Evolutionary conservation across 2,888 invertebrate species (phyloP).

Genomic region (Agapetus fuscipes): DNA sequence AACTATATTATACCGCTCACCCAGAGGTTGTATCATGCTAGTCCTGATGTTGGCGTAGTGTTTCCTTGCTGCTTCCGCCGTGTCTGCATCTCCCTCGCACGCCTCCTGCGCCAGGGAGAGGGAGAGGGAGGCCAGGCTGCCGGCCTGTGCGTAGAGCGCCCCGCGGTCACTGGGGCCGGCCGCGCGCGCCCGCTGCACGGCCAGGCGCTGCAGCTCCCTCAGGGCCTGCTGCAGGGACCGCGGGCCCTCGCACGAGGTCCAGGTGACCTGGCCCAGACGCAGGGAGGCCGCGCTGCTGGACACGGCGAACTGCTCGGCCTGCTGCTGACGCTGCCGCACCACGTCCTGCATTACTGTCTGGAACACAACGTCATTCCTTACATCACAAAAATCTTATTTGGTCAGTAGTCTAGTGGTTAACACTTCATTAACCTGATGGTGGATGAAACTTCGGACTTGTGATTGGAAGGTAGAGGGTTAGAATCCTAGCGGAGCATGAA

Average conservation of each 20-base stretch:
- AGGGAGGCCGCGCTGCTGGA: slow-evolving; percentile 22
- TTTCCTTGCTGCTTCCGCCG: slow-evolving; percentile 27
- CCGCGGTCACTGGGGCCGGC: slow-evolving; percentile 10
- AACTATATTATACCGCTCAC: too few species aligned
- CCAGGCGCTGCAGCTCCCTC: slow-evolving; percentile 30
- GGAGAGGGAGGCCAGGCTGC: slow-evolving; percentile 13
- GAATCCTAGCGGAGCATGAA: too few species aligned
- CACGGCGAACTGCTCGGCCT: slow-evolving; percentile 41
- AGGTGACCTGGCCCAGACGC: slow-evolving; percentile 57
- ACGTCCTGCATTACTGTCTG: slow-evolving; percentile 58
- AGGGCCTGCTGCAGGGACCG: slow-evolving; percentile 42
- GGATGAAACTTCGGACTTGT: too few species aligned
- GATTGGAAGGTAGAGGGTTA: too few species aligned
- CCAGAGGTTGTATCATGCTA: slow-evolving; percentile 55
- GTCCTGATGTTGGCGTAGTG: slow-evolving; percentile 58
- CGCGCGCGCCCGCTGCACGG: slow-evolving; percentile 7
- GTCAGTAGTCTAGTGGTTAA: too few species aligned
- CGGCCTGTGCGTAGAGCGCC: slow-evolving; percentile 14
- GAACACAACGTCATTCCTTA: too few species aligned
- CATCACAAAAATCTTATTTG: too few species aligned
- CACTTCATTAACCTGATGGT: too few species aligned
- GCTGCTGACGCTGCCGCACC: slow-evolving; percentile 50
- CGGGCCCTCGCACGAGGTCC: slow-evolving; percentile 58
- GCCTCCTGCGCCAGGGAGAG: slow-evolving; percentile 15
- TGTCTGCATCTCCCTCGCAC: slow-evolving; percentile 28